Base-by-base conservation (phyloP, 2,888 invertebrate species). In the Malachius bipustulatus region DNA sequence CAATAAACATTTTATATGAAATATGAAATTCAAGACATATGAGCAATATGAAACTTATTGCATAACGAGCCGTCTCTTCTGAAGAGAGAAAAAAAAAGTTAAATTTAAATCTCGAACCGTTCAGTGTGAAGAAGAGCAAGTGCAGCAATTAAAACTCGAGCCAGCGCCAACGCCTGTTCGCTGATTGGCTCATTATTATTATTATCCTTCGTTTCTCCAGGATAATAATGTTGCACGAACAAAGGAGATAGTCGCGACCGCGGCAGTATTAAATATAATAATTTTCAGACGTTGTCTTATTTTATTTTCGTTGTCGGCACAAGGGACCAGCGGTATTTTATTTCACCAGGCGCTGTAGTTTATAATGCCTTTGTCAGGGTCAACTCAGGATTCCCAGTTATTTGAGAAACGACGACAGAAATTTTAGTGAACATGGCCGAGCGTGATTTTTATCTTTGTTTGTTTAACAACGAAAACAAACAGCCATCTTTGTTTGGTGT, bases 141-240 rank as follows among this genome's bases (percentile, higher is more conserved):
- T n/a, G n/a, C n/a, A n/a, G n/a, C n/a, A n/a, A n/a, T n/a, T n/a
- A n/a, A n/a, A n/a, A n/a, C n/a, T n/a, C n/a, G n/a, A n/a, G n/a
- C n/a, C n/a, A n/a, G n/a, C n/a, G n/a, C n/a, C n/a, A n/a, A n/a
- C n/a, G n/a, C n/a, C n/a, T n/a, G n/a, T n/a, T n/a, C n/a, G 24
- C n/a, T 19, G 24, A 19, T 19, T 19, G n/a, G 24, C n/a, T 19
- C 24, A 19, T 19, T 19, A 19, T 19, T 19, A 19, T 19, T 19
- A 19, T 6, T n/a, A n/a, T n/a, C n/a, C n/a, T n/a, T n/a, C n/a
- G n/a, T n/a, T n/a, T n/a, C n/a, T n/a, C n/a, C n/a, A n/a, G n/a
- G n/a, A n/a, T n/a, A n/a, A n/a, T n/a, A n/a, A n/a, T n/a, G n/a
- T n/a, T n/a, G n/a, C n/a, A n/a, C 24, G 24, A 19, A 19, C 24